Evolutionary conservation across 2,888 invertebrate genomes (phyloP), one percentile per base, ranked within the genome.

Genomic region (Cetonia aurata): DNA sequence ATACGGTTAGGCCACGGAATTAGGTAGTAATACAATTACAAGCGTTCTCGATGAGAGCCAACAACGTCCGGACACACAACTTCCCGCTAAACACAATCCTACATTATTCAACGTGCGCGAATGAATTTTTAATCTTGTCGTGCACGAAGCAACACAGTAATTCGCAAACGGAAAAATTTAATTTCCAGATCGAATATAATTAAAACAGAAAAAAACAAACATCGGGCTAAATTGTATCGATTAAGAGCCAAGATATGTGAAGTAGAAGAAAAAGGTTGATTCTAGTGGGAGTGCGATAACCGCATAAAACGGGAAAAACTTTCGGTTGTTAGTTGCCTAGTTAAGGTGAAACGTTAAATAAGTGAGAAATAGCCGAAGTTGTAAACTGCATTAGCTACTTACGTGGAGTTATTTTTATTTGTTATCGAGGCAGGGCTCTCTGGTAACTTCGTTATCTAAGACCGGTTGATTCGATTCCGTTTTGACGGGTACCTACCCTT

Each of bases 391-490:
- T 79, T 77, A 79, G 73, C 69, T 71, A 75, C 72, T 79, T 79
- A 80, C 77, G 48, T 31, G 31, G 76, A 79, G 78, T 77, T 80
- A 80, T 79, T 79, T 79, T 77, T 76, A 77, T 79, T 79, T 80
- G 80, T 79, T 79, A 80, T 79, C 76, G 79, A 73, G 73, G 73
- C 74, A 73, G 73, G 75, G 42, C 48, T 62, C 62, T 62, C 59
- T 69, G 69, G 53, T 78, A 78, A 78, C 70, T 69, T 70, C 71
- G 74, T 78, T 78, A 77, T 71, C 50, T 69, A 59, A 19, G 62
- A 62, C 48, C 60, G 57, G 66, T 72, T 73, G 74, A 78, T 78
- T 76, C 73, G 73, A 74, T 78, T 78, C 76, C 68, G 72, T 70
- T 46, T 31, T 69, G 60, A 33, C 59, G 25, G 50, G 60, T 53